Percentiles rank a stretch among this genome's conserved stretches.
phyloP scores from a whole-genome alignment of 1,140 invertebrate species.

The Drosophila lowei region DNA sequence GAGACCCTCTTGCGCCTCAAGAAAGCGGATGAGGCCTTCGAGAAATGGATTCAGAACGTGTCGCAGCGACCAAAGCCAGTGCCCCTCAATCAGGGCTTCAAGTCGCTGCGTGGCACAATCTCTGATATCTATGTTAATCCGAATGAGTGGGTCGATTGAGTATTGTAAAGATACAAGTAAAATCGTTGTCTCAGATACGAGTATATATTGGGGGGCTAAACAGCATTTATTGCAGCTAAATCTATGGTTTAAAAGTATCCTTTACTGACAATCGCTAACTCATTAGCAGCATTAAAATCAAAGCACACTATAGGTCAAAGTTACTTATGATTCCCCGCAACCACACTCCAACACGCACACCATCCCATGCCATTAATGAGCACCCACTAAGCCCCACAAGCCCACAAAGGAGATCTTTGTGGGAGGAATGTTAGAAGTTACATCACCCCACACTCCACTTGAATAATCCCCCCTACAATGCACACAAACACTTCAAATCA shows the following conservation, averaged over 20 bases:
- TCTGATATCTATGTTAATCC: slow-evolving; percentile 65
- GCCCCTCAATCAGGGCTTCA: slow-evolving; percentile 57
- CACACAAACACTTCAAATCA: slow-evolving; percentile 43
- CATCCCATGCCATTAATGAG: slow-evolving; percentile 1
- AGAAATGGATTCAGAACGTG: slow-evolving; percentile 53
- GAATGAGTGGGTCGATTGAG: slow-evolving; percentile 50
- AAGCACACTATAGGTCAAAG: slow-evolving; percentile 1
- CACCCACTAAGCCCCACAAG: neutral
- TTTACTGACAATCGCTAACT: slow-evolving; percentile 1
- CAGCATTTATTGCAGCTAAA: neutral
- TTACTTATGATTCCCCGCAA: neutral
- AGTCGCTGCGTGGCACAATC: slow-evolving; percentile 63
- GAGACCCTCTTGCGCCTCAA: slow-evolving; percentile 30
- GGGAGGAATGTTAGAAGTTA: neutral
- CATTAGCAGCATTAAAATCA: slow-evolving; percentile 23
- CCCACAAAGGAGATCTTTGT: neutral
- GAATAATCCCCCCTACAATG: slow-evolving; percentile 4
- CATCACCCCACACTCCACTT: neutral
- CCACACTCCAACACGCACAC: slow-evolving; percentile 4
- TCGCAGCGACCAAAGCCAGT: slow-evolving; percentile 62
- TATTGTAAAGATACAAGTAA: slow-evolving; percentile 6
- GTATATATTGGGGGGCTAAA: too few species aligned
- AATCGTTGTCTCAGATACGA: too few species aligned
- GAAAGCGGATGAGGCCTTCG: slow-evolving; percentile 42
- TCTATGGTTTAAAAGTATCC: too few species aligned